Evolutionary conservation across 2,797 vertebrate species (phyloP), one percentile per base, ranked within the genome.

Genomic region (Pangasius macronema): DNA sequence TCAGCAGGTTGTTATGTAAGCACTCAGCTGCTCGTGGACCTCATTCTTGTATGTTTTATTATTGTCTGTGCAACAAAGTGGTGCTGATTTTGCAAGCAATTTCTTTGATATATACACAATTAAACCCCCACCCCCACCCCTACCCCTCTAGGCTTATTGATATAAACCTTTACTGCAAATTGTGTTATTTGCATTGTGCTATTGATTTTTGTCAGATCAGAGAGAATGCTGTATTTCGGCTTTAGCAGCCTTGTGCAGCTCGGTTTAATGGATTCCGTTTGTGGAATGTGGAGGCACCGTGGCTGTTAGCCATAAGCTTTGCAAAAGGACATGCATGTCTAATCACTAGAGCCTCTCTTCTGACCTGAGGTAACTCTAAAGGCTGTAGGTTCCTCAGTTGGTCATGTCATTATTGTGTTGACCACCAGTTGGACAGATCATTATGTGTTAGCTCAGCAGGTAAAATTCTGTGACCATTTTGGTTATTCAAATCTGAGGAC

Each of bases 261-360:
- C 90, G 92, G 53, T 92, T 94, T 94, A 94, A 90, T 80, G 51
- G 87, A 86, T 89, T 92, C 92, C 87, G 53, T 89, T 88, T 87
- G 87, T 83, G 93, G 95, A 95, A 95, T 94, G 94, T 89, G 88
- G 88, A 86, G 89, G 87, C 87, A 61, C 55, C 53, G 30, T 82
- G 90, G 55, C 92, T 95, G 92, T 88, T 91, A 93, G 86, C 92
- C 80, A 93, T 95, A 94, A 89, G 82, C 30, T 49, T 85, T 91
- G 90, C 39, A 30, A n/a, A 42, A 67, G 33, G 86, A 81, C 82
- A 85, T 77, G 82, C 81, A 65, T 76, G 70, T 67, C 80, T 75
- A 67, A 79, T 80, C 30, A 8, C 18, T 30, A 22, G n/a, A n/a
- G 73, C 61, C 49, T 87, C 20, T 79, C 22, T 36, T 84, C 73